phyloP scores from a whole-genome alignment of 2,113 vertebrate genomes.

The Chaetorhynchus papuensis region DNA sequence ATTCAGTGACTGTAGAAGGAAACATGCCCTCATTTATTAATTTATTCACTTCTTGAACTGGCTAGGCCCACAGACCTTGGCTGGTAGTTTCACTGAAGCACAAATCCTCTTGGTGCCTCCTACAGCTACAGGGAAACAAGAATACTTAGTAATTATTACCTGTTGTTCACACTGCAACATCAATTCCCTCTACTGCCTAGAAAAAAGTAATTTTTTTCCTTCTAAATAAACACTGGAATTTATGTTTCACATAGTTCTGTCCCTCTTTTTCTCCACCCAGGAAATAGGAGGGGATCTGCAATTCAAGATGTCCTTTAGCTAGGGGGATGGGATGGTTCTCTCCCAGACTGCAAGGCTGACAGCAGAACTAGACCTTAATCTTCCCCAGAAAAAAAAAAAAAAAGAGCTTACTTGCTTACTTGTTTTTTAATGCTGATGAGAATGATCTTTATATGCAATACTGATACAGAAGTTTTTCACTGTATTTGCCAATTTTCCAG shows the following conservation, averaged over 20 bases:
- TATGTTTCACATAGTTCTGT: neutral
- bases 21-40: neutral
- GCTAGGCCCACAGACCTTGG: neutral
- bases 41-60: neutral
- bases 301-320: neutral
- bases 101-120: neutral
- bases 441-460: neutral
- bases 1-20: neutral
- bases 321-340: neutral
- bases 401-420: neutral
- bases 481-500: neutral
- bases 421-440: neutral
- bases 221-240: neutral
- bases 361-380: neutral
- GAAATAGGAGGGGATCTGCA: neutral
- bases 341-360: neutral
- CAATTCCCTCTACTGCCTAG: neutral
- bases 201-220: neutral
- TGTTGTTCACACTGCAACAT: neutral
- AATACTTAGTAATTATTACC: neutral
- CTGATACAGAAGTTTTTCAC: neutral
- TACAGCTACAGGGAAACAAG: neutral
- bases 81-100: neutral
- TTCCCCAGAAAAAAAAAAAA: neutral
- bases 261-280: neutral